These are phyloP conservation scores for Pipistrellus pipistrellus DNA, from an alignment of 2,797 vertebrate genomes.

Conservation along the genomic window DNA sequence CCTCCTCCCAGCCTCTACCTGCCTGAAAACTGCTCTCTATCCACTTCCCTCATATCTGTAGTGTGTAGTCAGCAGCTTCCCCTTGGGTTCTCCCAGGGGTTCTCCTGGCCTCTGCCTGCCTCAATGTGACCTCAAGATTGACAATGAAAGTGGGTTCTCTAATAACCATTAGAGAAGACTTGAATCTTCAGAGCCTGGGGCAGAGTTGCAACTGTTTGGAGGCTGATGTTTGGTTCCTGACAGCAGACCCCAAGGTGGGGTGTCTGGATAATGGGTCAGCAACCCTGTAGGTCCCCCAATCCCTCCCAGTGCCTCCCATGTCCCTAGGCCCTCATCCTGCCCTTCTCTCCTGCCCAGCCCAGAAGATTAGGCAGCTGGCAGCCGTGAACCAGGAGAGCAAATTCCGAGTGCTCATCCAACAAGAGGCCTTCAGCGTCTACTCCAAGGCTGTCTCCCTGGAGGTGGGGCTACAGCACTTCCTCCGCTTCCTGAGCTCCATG, in stretches of 20 bases:
- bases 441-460: slow-evolving; percentile 81
- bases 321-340: slow-evolving; percentile 55
- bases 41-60: no score
- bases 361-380: slow-evolving; percentile 83
- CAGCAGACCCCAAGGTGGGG: neutral
- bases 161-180: no score
- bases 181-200: neutral
- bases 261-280: neutral
- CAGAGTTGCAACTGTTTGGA: neutral
- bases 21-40: no score
- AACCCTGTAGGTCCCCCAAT: neutral
- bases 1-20: no score
- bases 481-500: slow-evolving; percentile 76
- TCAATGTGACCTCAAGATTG: no score
- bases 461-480: slow-evolving; percentile 79
- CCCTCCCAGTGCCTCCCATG: no score
- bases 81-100: no score
- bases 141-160: no score
- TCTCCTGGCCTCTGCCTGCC: no score
- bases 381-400: slow-evolving; percentile 71
- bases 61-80: no score
- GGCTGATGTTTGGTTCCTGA: neutral
- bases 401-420: slow-evolving; percentile 81
- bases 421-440: slow-evolving; percentile 15
- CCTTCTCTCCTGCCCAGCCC: slow-evolving; percentile 79